Percentiles rank a stretch among this genome's conserved stretches.
Conservation (phyloP, 2,113 vertebrate genomes). For the Mustelus asterias region DNA sequence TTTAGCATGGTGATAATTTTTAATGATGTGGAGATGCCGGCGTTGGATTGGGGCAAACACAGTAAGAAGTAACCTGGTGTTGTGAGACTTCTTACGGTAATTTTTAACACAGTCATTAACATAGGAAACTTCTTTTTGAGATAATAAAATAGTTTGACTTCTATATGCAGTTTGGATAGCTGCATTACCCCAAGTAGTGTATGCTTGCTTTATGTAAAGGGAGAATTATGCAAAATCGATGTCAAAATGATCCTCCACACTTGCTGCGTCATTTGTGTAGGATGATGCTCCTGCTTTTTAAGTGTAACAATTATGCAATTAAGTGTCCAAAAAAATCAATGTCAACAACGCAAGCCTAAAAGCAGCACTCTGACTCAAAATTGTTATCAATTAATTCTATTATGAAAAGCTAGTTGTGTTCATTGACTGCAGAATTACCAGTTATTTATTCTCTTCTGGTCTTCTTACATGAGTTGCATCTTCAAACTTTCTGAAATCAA, state of each 20-base stretch:
- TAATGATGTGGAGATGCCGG: too few species aligned
- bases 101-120: background rate
- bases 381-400: background rate
- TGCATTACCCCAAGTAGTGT: background rate
- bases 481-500: background rate
- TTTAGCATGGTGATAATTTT: background rate
- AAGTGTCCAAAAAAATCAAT: background rate
- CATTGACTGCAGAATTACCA: background rate
- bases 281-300: background rate
- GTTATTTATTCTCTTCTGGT: background rate
- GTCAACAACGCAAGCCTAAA: background rate
- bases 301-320: slow-evolving; percentile 15
- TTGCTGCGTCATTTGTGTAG: slow-evolving; percentile 5
- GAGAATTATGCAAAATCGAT: background rate
- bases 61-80: too few species aligned
- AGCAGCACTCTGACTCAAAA: background rate
- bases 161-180: background rate
- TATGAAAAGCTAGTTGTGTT: background rate
- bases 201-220: background rate
- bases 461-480: background rate
- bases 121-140: background rate
- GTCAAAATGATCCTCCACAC: background rate
- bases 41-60: too few species aligned
- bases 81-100: too few species aligned
- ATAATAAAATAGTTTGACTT: background rate